Conservation (phyloP, 2,113 vertebrate genomes). For the Zapus hudsonius region DNA sequence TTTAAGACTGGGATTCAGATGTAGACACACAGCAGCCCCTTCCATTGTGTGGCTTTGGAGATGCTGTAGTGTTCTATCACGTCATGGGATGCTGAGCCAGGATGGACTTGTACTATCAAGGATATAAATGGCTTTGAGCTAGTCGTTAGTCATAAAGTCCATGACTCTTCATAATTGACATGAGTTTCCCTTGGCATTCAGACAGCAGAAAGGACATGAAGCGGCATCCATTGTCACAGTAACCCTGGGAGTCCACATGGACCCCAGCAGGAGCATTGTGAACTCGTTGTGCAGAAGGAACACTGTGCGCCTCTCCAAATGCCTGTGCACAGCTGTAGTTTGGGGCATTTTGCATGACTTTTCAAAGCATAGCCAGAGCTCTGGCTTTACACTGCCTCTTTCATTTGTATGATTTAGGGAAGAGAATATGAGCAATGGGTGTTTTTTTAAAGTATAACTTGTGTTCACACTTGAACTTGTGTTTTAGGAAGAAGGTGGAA, state of each 20-base stretch:
- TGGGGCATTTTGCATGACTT: constrained; percentile 17
- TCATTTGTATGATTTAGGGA: constrained; percentile 28
- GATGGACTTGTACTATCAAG: constrained; percentile 52
- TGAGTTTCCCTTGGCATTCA: constrained; percentile 55
- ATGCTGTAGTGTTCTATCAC: constrained; percentile 51
- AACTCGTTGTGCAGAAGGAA: neutral
- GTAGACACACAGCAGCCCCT: no score
- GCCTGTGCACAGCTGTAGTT: neutral
- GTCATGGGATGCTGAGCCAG: constrained; percentile 46
- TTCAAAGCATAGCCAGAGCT: neutral
- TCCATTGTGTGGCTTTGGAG: constrained; percentile 22
- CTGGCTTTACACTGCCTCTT: neutral
- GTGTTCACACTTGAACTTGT: neutral
- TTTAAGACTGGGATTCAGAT: constrained; percentile 45
- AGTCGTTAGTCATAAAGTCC: constrained; percentile 58
- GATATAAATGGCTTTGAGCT: constrained; percentile 62
- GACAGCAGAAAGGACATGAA: neutral
- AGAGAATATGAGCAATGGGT: neutral
- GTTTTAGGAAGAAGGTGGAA: constrained; percentile 32
- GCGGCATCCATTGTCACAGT: neutral
- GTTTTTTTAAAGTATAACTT: neutral
- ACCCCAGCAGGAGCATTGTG: rapidly evolving
- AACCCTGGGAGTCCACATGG: rapidly evolving
- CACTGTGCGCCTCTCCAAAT: rapidly evolving
- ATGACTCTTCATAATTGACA: constrained; percentile 47